Evolutionary conservation across 2,888 invertebrate species (phyloP).

Genomic region (Nephrotoma guestfalica): DNA sequence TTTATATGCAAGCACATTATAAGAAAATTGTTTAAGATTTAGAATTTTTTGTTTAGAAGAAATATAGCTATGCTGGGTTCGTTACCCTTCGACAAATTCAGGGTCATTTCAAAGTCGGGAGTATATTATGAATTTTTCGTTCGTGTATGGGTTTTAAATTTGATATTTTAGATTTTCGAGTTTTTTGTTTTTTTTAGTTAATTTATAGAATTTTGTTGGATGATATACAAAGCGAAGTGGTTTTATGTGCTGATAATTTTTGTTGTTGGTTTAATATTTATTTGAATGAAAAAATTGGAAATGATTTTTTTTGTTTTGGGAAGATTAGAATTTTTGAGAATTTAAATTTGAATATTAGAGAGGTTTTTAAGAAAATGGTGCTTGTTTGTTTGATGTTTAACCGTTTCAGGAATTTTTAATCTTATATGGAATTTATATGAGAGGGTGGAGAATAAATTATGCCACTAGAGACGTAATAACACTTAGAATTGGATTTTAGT

Average conservation of each 20-base stretch:
- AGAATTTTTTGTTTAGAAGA: not conserved
- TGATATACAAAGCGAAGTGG: not conserved
- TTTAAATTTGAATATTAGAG: not conserved
- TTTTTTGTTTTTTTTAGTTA: not conserved
- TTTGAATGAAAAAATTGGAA: not conserved
- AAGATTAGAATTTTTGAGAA: not conserved
- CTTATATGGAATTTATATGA: not conserved
- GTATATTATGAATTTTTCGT: not conserved
- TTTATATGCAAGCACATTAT: not conserved
- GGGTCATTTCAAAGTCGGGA: conserved; percentile 2
- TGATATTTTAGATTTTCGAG: not conserved
- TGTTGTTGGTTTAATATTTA: not conserved
- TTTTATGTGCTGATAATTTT: not conserved
- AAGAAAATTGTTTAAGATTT: not conserved
- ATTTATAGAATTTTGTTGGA: not conserved
- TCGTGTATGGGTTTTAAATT: not conserved
- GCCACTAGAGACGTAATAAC: not conserved
- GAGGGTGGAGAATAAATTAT: not conserved
- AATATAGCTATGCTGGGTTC: not conserved
- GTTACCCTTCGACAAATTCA: conserved; percentile 3
- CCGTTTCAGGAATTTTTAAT: not conserved
- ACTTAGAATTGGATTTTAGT: not conserved
- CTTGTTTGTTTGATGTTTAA: not conserved
- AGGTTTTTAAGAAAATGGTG: not conserved
- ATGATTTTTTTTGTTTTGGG: not conserved